Evolutionary conservation across 2,888 invertebrate genomes (phyloP).

Genomic region (Tetanocera ferruginea): DNA sequence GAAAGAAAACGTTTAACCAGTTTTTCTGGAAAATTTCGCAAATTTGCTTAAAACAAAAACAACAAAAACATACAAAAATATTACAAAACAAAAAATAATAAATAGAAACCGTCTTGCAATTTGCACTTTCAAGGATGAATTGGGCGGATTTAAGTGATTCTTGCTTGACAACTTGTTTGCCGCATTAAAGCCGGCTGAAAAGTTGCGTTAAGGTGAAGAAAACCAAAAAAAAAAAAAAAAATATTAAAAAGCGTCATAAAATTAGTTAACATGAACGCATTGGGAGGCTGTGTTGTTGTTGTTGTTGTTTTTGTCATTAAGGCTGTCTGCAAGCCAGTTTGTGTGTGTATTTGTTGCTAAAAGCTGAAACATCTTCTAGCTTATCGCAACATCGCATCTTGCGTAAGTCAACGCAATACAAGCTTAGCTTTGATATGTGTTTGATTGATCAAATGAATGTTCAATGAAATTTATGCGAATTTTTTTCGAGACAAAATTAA

Average conservation of each 20-base stretch:
- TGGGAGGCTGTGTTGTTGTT: conserved; percentile 17
- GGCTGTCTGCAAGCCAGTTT: background rate
- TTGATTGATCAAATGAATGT: conserved; percentile 40
- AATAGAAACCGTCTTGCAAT: conserved; percentile 17
- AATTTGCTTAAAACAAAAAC: conserved; percentile 1
- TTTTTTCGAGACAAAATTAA: background rate
- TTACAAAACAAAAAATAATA: conserved; percentile 18
- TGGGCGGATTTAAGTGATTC: conserved; percentile 44
- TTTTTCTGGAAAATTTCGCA: conserved; percentile 21
- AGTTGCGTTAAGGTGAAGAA: background rate
- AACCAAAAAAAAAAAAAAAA: background rate
- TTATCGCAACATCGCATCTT: no score
- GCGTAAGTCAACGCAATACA: no score
- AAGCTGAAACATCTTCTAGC: no score
- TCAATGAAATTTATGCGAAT: conserved; percentile 39
- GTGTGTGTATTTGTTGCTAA: background rate
- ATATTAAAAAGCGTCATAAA: background rate
- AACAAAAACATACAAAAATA: conserved; percentile 24
- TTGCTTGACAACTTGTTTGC: background rate
- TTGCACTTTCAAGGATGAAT: conserved; percentile 54
- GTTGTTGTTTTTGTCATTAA: conserved; percentile 3
- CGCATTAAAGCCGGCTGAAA: background rate
- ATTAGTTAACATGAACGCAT: background rate
- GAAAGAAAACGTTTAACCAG: conserved; percentile 9
- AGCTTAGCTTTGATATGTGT: background rate